These are phyloP conservation scores for Podilymbus podiceps DNA, from an alignment of 2,113 vertebrate genomes.

Conservation along the genomic window DNA sequence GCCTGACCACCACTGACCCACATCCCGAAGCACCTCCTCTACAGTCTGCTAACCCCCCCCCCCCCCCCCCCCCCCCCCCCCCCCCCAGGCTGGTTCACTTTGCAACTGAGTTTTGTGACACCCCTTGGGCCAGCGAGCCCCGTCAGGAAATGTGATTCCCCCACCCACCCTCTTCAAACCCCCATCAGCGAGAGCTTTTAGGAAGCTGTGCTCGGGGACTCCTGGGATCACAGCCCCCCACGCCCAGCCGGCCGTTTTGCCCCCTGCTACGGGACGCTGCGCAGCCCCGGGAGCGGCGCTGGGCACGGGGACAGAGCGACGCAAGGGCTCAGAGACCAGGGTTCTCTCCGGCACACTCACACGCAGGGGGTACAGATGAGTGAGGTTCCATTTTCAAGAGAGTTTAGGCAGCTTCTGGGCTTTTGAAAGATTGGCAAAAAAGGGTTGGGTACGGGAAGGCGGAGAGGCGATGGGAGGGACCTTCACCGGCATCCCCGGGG, in stretches of 20 bases:
- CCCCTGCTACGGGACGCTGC: not conserved
- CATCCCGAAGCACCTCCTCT: too few relatives aligned
- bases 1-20: too few relatives aligned
- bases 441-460: not conserved
- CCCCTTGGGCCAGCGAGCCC: not conserved
- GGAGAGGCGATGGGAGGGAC: fast-evolving
- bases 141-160: fast-evolving
- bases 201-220: not conserved
- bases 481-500: too few relatives aligned
- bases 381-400: not conserved
- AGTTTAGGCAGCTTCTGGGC: not conserved
- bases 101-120: not conserved
- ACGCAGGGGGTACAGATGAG: too few relatives aligned
- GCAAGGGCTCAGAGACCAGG: fast-evolving
- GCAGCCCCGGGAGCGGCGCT: not conserved
- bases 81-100: not conserved
- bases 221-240: not conserved
- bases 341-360: fast-evolving
- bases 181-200: not conserved
- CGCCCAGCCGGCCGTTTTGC: fast-evolving
- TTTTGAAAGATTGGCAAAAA: not conserved
- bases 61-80: too few relatives aligned
- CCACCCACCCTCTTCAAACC: not conserved
- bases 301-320: too few relatives aligned
- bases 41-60: too few relatives aligned